Base-by-base conservation (phyloP, 2,888 invertebrate genomes). In the Amphiduros pacificus region DNA sequence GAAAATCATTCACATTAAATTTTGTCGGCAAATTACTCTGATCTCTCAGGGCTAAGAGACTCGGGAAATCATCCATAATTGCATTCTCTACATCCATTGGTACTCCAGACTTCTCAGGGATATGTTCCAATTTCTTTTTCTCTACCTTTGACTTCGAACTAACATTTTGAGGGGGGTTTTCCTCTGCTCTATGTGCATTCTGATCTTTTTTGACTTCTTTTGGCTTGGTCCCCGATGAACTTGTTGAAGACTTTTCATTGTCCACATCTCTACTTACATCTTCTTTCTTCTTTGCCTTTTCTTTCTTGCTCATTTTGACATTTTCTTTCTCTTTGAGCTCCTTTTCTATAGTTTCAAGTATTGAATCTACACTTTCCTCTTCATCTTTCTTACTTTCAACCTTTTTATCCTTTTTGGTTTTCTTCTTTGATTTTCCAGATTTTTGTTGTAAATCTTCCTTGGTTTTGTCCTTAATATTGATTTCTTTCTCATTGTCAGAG, bases 331-430 rank as follows among this genome's bases (percentile, higher is more conserved):
- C 51, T 27, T 24, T n/a, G 6, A 6, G n/a, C 22, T 44, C 44
- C n/a, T n/a, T 6, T 22, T 44, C 6, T 44, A 4, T 5, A 5
- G 6, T 9, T 44, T 44, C 22, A 5, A 4, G 5, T 4, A 5
- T 44, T 44, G n/a, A n/a, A 20, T 44, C 22, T 40, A 55, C 59
- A 28, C 57, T 52, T 27, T 51, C 53, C 26, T 50, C 64, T 6
- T 65, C 55, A 27, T 60, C 51, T 22, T 62, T 62, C 22, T 20
- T n/a, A n/a, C 50, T 58, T 14, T 31, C 50, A 2, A 29, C 28
- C 27, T 41, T 41, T 20, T 52, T 52, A 36, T 50, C 58, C 36
- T 58, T 58, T 29, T 57, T 56, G 32, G 36, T 52, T 29, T 51
- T 48, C 49, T 49, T 57, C 49, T 49, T 53, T 20, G 22, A 11